A percentile compares a stretch with the other conserved stretches of the same genome.
phyloP scores from a whole-genome alignment of 2,888 invertebrate genomes.

The Rhagonycha fulva region DNA sequence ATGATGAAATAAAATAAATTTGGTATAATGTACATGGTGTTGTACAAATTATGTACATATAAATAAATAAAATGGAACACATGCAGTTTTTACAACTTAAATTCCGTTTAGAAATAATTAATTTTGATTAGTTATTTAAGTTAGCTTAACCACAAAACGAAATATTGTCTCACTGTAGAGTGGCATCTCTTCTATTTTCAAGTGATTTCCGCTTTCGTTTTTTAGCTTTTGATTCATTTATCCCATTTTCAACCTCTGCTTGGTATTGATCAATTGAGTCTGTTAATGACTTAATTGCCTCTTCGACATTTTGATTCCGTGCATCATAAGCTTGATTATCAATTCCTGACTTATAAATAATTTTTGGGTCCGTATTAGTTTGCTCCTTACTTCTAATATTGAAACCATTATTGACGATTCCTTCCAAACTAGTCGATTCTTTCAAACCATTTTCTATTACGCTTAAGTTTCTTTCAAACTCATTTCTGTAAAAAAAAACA shows the following conservation, averaged over 20 bases:
- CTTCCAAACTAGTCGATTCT: slow-evolving; percentile 1
- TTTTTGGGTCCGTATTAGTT: neutral
- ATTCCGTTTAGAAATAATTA: neutral
- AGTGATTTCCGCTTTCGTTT: neutral
- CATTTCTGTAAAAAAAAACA: neutral
- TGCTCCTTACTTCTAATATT: slow-evolving; percentile 22
- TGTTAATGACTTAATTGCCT: slow-evolving; percentile 42
- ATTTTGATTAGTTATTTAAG: neutral
- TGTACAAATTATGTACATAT: neutral
- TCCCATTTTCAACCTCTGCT: slow-evolving; percentile 52
- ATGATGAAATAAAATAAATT: neutral
- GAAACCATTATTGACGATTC: slow-evolving; percentile 26
- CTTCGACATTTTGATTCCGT: slow-evolving; percentile 36
- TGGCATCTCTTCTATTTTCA: neutral
- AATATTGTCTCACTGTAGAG: neutral
- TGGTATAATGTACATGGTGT: neutral
- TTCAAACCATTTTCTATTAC: neutral
- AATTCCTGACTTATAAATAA: slow-evolving; percentile 24
- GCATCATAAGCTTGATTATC: slow-evolving; percentile 43
- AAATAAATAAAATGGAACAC: neutral
- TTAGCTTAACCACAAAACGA: neutral
- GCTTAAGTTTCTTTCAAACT: neutral
- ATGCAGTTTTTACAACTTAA: neutral
- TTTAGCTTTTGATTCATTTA: slow-evolving; percentile 47
- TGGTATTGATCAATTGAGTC: slow-evolving; percentile 48